phyloP scores from a whole-genome alignment of 2,888 invertebrate genomes.

The Andrena marginata region DNA sequence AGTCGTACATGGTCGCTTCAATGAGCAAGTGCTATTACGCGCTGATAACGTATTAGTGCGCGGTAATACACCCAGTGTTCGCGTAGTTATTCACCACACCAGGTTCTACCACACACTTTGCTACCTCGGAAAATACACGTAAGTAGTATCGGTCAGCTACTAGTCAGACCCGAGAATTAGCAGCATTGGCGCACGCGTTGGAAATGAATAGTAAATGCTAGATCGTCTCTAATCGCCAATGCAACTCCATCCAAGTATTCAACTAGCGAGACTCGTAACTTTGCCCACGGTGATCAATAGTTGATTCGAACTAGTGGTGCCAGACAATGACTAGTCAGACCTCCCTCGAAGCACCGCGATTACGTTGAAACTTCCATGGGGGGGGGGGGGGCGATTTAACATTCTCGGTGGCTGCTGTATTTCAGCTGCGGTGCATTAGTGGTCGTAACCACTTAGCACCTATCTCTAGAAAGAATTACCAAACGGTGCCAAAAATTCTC shows the following conservation, averaged over 20 bases:
- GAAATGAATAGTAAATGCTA: constrained; percentile 25
- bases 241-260: constrained; percentile 46
- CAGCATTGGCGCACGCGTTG: background rate
- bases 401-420: background rate
- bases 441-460: background rate
- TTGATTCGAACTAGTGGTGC: constrained; percentile 40
- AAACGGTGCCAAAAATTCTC: background rate
- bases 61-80: no score
- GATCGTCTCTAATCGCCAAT: constrained; percentile 28
- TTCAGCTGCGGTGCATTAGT: background rate
- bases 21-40: no score
- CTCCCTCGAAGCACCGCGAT: constrained; percentile 25
- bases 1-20: no score
- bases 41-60: no score
- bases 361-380: constrained; percentile 24
- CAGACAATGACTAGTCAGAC: constrained; percentile 32
- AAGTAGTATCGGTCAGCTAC: constrained; percentile 19
- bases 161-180: background rate
- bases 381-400: constrained; percentile 13
- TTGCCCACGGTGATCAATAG: constrained; percentile 37
- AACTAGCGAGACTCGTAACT: constrained; percentile 39
- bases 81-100: no score
- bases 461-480: background rate
- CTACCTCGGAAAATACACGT: background rate
- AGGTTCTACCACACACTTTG: background rate